Percentiles rank a stretch among this genome's conserved stretches.
Conservation (phyloP, 2,888 invertebrate genomes). For the Limnephilus marmoratus region DNA sequence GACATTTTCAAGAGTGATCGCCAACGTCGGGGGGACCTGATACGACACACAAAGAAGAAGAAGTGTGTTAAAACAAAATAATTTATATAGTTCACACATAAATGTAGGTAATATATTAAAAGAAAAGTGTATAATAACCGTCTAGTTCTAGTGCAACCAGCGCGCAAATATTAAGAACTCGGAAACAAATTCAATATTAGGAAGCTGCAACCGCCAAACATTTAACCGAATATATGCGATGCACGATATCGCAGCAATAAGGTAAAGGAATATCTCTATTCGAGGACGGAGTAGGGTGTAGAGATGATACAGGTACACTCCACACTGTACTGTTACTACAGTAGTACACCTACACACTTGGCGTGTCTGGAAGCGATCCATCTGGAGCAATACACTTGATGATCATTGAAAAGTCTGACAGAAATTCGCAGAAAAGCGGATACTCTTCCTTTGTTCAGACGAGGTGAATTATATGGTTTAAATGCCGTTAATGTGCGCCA, state of each 20-base stretch:
- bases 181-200: not conserved
- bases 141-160: not conserved
- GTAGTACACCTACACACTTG: not conserved
- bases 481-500: constrained; percentile 36
- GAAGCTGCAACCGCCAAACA: not conserved
- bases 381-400: constrained; percentile 25
- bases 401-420: constrained; percentile 43
- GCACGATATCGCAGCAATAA: constrained; percentile 31
- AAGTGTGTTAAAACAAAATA: no score
- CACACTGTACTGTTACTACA: no score
- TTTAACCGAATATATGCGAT: constrained; percentile 17
- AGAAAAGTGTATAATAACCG: not conserved
- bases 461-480: constrained; percentile 27
- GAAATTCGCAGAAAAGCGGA: constrained; percentile 18
- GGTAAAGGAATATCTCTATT: not conserved
- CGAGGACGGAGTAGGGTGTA: not conserved
- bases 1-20: no score
- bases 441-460: constrained; percentile 32
- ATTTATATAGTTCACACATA: no score
- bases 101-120: no score
- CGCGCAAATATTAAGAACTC: no score
- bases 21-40: no score
- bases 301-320: no score
- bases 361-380: constrained; percentile 22
- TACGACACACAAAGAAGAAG: no score